A percentile compares a stretch with the other conserved stretches of the same genome.
Conservation (phyloP, 2,888 invertebrate species). For the Auanema sp. region DNA sequence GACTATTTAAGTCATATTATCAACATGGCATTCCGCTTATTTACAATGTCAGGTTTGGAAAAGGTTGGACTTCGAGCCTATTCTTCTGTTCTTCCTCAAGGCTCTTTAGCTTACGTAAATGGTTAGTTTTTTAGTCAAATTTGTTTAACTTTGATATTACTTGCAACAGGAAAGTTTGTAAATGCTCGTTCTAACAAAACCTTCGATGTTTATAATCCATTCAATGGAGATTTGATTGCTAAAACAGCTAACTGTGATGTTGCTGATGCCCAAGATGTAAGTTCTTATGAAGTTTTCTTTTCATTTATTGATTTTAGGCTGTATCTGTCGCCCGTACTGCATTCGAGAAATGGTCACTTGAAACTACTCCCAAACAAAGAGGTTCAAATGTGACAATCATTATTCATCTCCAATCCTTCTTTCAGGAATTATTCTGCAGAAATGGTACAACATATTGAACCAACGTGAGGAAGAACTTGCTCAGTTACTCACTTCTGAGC, state of each 20-base stretch:
- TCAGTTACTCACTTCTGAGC: constrained; percentile 53
- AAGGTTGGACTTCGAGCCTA: neutral
- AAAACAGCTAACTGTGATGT: constrained; percentile 55
- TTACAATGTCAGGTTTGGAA: no score
- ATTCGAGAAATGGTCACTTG: constrained; percentile 53
- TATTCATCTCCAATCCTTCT: neutral
- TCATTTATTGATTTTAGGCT: constrained; percentile 36
- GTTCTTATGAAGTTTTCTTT: constrained; percentile 3
- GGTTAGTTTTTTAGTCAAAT: constrained; percentile 30
- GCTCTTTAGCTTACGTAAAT: constrained; percentile 56
- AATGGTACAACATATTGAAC: constrained; percentile 44
- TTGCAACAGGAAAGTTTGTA: constrained; percentile 33
- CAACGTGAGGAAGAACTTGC: constrained; percentile 53
- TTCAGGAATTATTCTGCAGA: constrained; percentile 39
- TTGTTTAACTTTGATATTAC: neutral
- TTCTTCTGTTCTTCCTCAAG: constrained; percentile 49
- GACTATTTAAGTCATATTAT: no score
- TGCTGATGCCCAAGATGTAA: constrained; percentile 53
- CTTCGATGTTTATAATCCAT: constrained; percentile 59
- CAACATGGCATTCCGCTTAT: no score
- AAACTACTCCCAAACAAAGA: constrained; percentile 58
- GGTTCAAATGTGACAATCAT: constrained; percentile 26
- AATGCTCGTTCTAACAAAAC: constrained; percentile 34
- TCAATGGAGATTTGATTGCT: constrained; percentile 40
- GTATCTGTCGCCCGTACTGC: constrained; percentile 50